Evolutionary conservation across 2,888 invertebrate genomes (phyloP), one percentile per base, ranked within the genome.

Genomic region (Cordilura impudica): DNA sequence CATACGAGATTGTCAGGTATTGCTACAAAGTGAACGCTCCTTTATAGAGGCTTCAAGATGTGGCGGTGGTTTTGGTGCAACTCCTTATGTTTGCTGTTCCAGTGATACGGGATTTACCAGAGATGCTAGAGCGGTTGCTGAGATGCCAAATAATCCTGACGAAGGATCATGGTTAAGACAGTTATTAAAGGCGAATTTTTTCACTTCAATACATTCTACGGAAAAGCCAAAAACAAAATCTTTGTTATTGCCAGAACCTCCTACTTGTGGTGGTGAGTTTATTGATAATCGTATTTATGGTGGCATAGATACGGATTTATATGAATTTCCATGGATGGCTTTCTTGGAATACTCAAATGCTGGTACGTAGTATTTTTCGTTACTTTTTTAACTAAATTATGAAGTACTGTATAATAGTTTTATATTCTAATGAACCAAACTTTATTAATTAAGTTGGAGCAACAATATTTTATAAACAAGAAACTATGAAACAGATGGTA

Each of bases 301-400:
- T 0, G 94, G 94, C 2, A 89, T 89, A 18, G 86, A 88, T 72
- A 89, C 93, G 0, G 92, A 92, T 0, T 86, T 94, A 0, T 92
- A 92, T 74, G 94, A 94, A 82, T 93, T 93, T 82, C 94, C 94
- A 0, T 94, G 94, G 94, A 92, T 94, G 92, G 92, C 91, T 0
- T 87, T 94, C n/a, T 83, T 94, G 19, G 91, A 92, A 85, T 94
- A 94, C 83, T 23, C 71, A 8, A 91, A 83, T 66, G 76, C 84
- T 45, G 81, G 92, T 84, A 80, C 82, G 84, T 35, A 49, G 2
- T 4, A 18, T 19, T 12, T 10, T 26, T 23, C 14, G n/a, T 26
- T 58, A 18, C 63, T 8, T 8, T 60, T 51, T 21, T 29, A 65
- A 29, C 12, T 39, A 19, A 45, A 23, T 18, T 31, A 60, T 35